Conservation (phyloP, 2,888 invertebrate species). For the Pandemis heparana region DNA sequence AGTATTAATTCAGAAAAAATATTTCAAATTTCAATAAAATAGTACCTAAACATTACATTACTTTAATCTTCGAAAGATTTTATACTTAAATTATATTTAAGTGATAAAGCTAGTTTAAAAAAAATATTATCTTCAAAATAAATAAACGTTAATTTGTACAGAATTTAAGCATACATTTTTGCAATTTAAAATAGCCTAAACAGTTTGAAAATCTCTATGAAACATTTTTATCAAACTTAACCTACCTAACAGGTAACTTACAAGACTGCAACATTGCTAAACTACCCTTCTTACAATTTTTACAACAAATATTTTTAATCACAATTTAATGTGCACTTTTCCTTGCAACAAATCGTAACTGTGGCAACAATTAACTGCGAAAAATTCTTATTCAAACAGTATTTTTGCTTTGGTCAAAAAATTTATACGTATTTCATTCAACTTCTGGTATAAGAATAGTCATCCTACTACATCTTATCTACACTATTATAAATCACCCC, state of each 20-base stretch:
- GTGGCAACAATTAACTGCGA: background rate
- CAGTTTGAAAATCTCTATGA: background rate
- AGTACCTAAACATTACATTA: too few relatives aligned
- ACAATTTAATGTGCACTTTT: slow-evolving; percentile 8
- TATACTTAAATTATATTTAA: too few relatives aligned
- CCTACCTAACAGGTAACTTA: slow-evolving; percentile 18
- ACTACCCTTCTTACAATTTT: slow-evolving; percentile 19
- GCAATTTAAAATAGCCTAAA: background rate
- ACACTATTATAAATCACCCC: too few relatives aligned
- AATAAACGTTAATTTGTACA: too few relatives aligned
- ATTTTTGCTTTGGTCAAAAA: background rate
- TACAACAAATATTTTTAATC: slow-evolving; percentile 12
- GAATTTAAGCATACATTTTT: background rate
- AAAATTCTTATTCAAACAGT: background rate
- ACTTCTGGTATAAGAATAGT: background rate
- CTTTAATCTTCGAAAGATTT: too few relatives aligned
- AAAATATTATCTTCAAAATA: too few relatives aligned
- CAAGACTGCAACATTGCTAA: slow-evolving; percentile 24
- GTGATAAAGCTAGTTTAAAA: too few relatives aligned
- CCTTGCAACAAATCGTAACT: slow-evolving; percentile 24
- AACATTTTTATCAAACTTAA: slow-evolving; percentile 14
- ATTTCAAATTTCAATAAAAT: background rate
- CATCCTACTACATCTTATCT: too few relatives aligned
- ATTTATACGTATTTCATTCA: background rate
- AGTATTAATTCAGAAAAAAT: too few relatives aligned